Percentiles rank a stretch among this genome's conserved stretches.
Evolutionary conservation across 2,888 invertebrate species (phyloP).

Genomic region (Limnephilus lunatus): DNA sequence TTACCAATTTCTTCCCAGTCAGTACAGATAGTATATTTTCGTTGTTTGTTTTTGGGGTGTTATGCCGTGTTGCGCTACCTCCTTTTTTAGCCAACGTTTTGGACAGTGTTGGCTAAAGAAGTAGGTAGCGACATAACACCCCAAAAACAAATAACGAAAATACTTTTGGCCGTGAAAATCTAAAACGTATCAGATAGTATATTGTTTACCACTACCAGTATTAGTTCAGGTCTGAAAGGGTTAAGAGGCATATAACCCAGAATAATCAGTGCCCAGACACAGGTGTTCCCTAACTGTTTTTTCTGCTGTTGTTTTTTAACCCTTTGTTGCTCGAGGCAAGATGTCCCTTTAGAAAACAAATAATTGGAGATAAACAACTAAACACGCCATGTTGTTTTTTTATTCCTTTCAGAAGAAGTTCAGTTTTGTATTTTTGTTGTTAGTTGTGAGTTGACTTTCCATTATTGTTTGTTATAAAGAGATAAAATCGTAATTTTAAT

Average conservation of each 20-base stretch:
- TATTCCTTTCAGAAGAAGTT: background rate
- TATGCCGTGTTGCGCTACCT: no score
- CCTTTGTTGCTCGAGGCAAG: background rate
- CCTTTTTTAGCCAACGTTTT: no score
- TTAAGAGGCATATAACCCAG: background rate
- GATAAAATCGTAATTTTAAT: background rate
- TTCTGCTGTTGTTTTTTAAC: background rate
- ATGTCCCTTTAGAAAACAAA: slow-evolving; percentile 13
- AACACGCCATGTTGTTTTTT: background rate
- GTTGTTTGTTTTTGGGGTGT: no score
- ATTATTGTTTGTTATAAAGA: background rate
- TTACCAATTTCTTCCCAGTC: no score
- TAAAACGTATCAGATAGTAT: no score
- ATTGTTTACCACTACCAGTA: no score
- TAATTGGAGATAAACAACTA: slow-evolving; percentile 7
- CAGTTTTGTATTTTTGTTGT: background rate
- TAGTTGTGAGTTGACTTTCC: background rate
- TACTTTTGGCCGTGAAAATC: no score
- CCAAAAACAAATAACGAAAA: no score
- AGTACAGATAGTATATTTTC: no score
- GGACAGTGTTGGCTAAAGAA: no score
- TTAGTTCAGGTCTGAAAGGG: background rate
- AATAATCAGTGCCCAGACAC: background rate
- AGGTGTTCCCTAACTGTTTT: background rate
- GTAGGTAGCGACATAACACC: no score